Conservation (phyloP, 2,797 vertebrate genomes). For the Oreochromis mossambicus region DNA sequence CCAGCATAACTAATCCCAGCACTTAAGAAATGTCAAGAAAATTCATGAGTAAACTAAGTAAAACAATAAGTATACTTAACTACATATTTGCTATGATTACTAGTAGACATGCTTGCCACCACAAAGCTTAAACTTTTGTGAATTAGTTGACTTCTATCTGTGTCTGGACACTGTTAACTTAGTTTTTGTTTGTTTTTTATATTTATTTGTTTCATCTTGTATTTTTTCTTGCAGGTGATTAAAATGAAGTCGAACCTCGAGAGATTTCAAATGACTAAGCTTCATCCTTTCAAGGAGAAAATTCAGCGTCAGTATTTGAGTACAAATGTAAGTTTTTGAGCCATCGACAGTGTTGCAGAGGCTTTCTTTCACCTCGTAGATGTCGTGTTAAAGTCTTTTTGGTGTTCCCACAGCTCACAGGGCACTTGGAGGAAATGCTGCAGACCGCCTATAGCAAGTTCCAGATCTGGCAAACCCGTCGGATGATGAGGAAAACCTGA, state of each 20-base stretch:
- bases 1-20: not conserved
- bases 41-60: not conserved
- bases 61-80: not conserved
- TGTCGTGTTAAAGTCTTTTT: not conserved
- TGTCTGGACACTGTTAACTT: not conserved
- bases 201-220: not conserved
- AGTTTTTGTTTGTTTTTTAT: not conserved
- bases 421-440: conserved; percentile 97
- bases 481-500: conserved; percentile 98
- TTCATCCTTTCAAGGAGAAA: conserved; percentile 96
- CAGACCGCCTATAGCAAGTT: conserved; percentile 96
- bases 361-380: not conserved
- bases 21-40: not conserved
- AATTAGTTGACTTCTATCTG: not conserved
- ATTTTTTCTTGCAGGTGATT: conserved; percentile 78
- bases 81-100: not conserved
- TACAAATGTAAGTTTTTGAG: conserved; percentile 85
- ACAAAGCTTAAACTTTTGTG: not conserved
- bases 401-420: conserved; percentile 80
- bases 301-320: conserved; percentile 95
- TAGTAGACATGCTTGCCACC: not conserved
- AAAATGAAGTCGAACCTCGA: conserved; percentile 98
- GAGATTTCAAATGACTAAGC: conserved; percentile 94
- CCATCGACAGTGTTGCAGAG: not conserved
- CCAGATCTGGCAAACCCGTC: conserved; percentile 92